Conservation (phyloP, 2,113 vertebrate species). For the Notothenia rossii region DNA sequence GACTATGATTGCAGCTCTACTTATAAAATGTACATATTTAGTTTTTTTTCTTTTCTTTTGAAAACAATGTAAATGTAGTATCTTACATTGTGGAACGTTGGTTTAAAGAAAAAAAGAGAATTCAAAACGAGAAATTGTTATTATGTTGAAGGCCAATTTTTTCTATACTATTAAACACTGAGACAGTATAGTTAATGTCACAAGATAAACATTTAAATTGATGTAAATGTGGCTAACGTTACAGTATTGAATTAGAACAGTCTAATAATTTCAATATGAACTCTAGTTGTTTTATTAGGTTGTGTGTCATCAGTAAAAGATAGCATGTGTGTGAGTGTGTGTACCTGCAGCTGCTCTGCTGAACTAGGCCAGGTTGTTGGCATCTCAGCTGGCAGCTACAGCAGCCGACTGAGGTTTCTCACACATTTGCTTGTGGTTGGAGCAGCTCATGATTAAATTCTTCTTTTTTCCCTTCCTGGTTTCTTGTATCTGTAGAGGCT, state of each 20-base stretch:
- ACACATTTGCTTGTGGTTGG: conserved; percentile 66
- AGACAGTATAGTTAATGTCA: neutral
- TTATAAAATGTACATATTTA: neutral
- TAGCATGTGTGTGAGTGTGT: neutral
- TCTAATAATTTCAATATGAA: neutral
- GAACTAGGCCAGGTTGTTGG: conserved; percentile 59
- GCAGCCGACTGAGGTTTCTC: conserved; percentile 74
- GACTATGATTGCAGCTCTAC: no score
- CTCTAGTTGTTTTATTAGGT: neutral
- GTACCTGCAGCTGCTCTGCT: conserved; percentile 69
- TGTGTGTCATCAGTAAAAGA: conserved; percentile 4
- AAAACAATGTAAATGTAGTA: no score
- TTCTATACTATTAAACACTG: neutral
- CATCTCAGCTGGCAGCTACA: conserved; percentile 68
- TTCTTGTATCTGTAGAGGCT: conserved; percentile 26
- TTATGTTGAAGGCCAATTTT: neutral
- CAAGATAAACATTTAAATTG: neutral
- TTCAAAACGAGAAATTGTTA: no score
- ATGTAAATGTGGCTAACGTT: neutral
- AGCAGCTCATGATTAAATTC: conserved; percentile 57
- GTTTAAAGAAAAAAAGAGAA: no score
- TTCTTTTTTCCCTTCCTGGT: conserved; percentile 51
- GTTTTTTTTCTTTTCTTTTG: no score
- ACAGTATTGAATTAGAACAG: neutral
- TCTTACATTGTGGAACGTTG: no score